Conservation (phyloP, 2,113 vertebrate species). For the Leucopternis melanops region DNA sequence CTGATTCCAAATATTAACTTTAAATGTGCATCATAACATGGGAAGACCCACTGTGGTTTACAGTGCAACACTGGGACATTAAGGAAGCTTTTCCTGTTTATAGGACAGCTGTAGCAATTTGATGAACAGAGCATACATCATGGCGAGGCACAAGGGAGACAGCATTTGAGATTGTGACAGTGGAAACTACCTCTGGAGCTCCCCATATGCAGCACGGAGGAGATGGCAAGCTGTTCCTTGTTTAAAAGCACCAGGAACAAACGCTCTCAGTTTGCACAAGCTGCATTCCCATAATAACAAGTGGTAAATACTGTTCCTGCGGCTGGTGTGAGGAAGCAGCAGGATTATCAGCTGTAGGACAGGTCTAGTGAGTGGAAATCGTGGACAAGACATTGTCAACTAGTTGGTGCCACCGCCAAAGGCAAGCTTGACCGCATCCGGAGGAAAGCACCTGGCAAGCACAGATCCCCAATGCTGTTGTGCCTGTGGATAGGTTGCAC, state of each 20-base stretch:
- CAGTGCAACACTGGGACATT: background rate
- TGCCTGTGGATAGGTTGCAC: too few relatives aligned
- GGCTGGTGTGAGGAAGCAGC: background rate
- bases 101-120: constrained; percentile 36
- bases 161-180: constrained; percentile 37
- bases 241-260: constrained; percentile 34
- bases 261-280: background rate
- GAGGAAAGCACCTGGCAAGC: background rate
- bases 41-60: background rate
- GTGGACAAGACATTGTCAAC: background rate
- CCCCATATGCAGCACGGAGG: background rate
- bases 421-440: background rate
- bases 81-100: constrained; percentile 31
- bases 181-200: constrained; percentile 52
- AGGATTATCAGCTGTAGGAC: background rate
- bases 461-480: too few relatives aligned
- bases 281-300: constrained; percentile 6
- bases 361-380: background rate
- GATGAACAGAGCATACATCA: constrained; percentile 31
- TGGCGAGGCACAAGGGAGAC: constrained; percentile 21
- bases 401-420: background rate
- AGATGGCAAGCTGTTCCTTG: constrained; percentile 38
- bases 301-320: background rate
- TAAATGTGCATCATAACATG: background rate
- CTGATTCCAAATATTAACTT: constrained; percentile 40